Conservation (phyloP, 2,113 vertebrate species). For the Xenopus borealis region DNA sequence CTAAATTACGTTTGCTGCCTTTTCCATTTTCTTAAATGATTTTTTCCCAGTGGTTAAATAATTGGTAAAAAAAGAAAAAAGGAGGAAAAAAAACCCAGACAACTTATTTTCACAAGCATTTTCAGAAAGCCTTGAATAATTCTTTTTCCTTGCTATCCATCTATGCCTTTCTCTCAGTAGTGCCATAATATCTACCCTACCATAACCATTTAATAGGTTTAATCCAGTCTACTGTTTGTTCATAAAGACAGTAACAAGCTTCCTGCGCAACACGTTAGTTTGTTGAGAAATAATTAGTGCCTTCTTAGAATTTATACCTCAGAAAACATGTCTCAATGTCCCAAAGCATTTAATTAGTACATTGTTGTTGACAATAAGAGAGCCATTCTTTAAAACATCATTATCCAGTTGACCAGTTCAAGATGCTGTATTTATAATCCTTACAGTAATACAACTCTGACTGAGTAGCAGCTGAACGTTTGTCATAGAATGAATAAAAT, state of each 20-base stretch:
- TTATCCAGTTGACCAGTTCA: constrained; percentile 6
- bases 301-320: constrained; percentile 6
- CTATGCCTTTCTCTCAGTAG: constrained; percentile 16
- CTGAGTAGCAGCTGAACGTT: too few relatives aligned
- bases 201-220: constrained; percentile 42
- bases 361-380: constrained; percentile 8
- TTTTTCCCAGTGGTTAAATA: too few relatives aligned
- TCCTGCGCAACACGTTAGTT: constrained; percentile 22
- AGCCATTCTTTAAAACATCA: constrained; percentile 7
- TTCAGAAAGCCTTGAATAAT: not conserved
- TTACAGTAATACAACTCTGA: not conserved
- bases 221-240: constrained; percentile 11
- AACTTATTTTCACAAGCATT: not conserved
- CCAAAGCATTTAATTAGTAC: constrained; percentile 16
- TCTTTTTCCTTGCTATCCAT: constrained; percentile 2
- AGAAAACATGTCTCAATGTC: constrained; percentile 8
- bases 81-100: too few relatives aligned
- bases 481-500: too few relatives aligned
- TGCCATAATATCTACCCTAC: constrained; percentile 1
- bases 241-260: constrained; percentile 25
- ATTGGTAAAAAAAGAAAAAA: too few relatives aligned
- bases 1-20: too few relatives aligned
- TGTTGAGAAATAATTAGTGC: constrained; percentile 27
- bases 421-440: not conserved
- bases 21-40: too few relatives aligned